These are phyloP conservation scores for Hemicrepidius hirtus DNA, from an alignment of 2,888 invertebrate genomes.

Conservation along the genomic window DNA sequence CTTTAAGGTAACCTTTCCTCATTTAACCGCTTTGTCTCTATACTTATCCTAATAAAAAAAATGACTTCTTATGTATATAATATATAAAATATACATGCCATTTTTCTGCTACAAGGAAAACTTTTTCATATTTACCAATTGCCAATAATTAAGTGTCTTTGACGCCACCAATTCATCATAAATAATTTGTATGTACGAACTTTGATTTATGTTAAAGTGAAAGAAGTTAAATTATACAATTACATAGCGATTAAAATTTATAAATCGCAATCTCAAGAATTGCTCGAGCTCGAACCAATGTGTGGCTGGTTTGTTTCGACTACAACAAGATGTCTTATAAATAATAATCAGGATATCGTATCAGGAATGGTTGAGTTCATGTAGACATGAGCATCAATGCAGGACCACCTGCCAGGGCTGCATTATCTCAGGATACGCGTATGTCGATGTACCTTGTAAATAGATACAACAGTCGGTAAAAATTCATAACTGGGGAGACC, in stretches of 20 bases:
- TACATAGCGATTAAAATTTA: background rate
- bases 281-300: constrained; percentile 8
- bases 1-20: no score
- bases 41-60: no score
- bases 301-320: constrained; percentile 44
- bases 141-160: no score
- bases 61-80: no score
- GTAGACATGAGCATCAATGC: constrained; percentile 53
- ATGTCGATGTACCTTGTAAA: constrained; percentile 45
- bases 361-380: constrained; percentile 53
- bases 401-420: constrained; percentile 57
- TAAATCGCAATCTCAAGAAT: constrained; percentile 25
- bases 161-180: no score
- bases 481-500: constrained; percentile 20
- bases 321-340: constrained; percentile 56
- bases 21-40: no score
- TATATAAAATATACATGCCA: no score
- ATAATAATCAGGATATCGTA: constrained; percentile 58
- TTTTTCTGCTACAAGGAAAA: no score
- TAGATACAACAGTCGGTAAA: constrained; percentile 36
- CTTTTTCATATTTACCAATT: no score
- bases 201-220: background rate
- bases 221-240: background rate
- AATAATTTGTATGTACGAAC: no score
- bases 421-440: constrained; percentile 55